Percentiles rank a stretch among this genome's conserved stretches.
Conservation (phyloP, 2,113 vertebrate species). For the Aviceda subcristata region DNA sequence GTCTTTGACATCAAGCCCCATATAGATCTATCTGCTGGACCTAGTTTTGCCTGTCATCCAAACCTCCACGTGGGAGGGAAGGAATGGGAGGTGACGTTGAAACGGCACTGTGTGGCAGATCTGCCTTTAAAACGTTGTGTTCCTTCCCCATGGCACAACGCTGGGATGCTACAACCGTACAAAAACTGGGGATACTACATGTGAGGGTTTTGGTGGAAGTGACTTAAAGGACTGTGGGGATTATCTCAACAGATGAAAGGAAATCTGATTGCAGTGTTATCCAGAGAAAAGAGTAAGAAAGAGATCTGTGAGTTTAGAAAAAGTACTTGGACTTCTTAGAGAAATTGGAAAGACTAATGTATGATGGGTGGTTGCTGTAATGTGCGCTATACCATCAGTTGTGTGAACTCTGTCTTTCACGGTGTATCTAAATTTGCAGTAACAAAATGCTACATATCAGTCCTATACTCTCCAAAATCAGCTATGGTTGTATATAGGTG, state of each 20-base stretch:
- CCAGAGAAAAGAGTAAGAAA: background rate
- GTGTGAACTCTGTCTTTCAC: background rate
- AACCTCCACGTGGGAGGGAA: no score
- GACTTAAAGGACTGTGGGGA: background rate
- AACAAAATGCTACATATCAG: no score
- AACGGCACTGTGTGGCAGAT: no score
- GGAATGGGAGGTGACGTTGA: fast-evolving
- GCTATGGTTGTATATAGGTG: background rate
- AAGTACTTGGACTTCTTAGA: background rate
- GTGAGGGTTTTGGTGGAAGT: background rate
- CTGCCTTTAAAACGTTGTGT: fast-evolving
- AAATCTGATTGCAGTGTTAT: background rate
- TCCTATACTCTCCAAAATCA: background rate
- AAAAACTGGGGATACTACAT: fast-evolving
- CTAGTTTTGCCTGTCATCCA: background rate
- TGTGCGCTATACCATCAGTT: background rate
- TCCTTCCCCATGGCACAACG: fast-evolving
- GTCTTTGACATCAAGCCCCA: fast-evolving
- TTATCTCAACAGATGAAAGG: background rate
- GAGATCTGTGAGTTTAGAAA: background rate
- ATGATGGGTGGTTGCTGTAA: background rate
- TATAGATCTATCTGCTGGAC: fast-evolving
- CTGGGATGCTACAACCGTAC: background rate
- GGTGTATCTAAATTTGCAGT: background rate
- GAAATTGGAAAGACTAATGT: fast-evolving